Evolutionary conservation across 1,140 invertebrate genomes (phyloP).

Genomic region (Teleogryllus occipitalis): DNA sequence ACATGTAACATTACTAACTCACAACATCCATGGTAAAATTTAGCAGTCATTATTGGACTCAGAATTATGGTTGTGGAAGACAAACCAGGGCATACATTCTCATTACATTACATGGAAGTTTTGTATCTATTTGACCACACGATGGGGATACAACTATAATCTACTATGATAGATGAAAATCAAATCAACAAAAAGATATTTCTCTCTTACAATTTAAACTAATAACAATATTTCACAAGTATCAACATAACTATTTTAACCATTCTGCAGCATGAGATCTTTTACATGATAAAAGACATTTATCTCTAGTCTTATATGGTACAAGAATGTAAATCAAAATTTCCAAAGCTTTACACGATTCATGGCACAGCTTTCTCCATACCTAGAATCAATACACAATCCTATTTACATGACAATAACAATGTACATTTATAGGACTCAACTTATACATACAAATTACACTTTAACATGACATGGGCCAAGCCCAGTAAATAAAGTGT

Average conservation of each 20-base stretch:
- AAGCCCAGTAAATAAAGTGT: background rate
- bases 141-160: no score
- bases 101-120: background rate
- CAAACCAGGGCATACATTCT: background rate
- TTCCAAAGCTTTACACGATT: background rate
- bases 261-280: background rate
- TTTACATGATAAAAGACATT: background rate
- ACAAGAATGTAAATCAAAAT: background rate
- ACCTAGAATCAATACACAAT: background rate
- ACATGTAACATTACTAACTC: no score
- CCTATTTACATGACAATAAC: background rate
- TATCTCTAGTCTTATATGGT: background rate
- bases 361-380: background rate
- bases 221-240: constrained; percentile 6
- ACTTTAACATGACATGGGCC: background rate
- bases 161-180: background rate
- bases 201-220: background rate
- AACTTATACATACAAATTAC: background rate
- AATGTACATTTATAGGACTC: background rate
- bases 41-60: no score
- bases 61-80: no score
- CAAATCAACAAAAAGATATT: background rate
- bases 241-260: background rate
- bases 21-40: no score
- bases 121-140: background rate